Evolutionary conservation across 2,888 invertebrate species (phyloP).

Genomic region (Tipula unca): DNA sequence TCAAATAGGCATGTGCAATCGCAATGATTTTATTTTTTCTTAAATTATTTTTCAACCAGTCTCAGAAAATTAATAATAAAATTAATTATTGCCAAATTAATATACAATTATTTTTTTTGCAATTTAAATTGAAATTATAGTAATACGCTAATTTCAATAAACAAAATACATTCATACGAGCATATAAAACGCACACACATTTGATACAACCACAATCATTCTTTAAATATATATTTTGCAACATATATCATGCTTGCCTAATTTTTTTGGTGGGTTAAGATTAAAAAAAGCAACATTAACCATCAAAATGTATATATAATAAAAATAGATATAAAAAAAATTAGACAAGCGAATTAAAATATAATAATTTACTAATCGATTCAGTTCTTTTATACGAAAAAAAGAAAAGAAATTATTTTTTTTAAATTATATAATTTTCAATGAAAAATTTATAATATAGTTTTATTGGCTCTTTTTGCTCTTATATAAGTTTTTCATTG

Average conservation of each 20-base stretch:
- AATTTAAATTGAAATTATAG: background rate
- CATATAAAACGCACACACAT: background rate
- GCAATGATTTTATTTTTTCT: constrained; percentile 26
- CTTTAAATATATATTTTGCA: background rate
- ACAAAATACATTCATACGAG: background rate
- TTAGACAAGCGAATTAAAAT: background rate
- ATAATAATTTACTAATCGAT: constrained; percentile 24
- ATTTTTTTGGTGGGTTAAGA: background rate
- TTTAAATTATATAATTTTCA: constrained; percentile 14
- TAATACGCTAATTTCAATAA: background rate
- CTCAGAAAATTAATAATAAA: constrained; percentile 18
- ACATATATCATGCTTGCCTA: constrained; percentile 15
- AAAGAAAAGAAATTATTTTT: constrained; percentile 19
- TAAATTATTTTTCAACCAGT: constrained; percentile 22
- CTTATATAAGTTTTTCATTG: background rate
- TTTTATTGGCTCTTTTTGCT: background rate
- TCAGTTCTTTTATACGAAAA: constrained; percentile 22
- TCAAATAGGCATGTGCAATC: constrained; percentile 32
- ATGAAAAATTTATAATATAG: constrained; percentile 9
- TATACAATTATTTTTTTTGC: background rate
- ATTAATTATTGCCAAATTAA: constrained; percentile 2
- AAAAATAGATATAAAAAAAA: constrained; percentile 19
- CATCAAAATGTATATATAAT: background rate
- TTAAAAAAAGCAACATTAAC: background rate
- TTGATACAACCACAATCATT: background rate